Conservation (phyloP, 2,888 invertebrate species). For the Callimorpha dominula region DNA sequence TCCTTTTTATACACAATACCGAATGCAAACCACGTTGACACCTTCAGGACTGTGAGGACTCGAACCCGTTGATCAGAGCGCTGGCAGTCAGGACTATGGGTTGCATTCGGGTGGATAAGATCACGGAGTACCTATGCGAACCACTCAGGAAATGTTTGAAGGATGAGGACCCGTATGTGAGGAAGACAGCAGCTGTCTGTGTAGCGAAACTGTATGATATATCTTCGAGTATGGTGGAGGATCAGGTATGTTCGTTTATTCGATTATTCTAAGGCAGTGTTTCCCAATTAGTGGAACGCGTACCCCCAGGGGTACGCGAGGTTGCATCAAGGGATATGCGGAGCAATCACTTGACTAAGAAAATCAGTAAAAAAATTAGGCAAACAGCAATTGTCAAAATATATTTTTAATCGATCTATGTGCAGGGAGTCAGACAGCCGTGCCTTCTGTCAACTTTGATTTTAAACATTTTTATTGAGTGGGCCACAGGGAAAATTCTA, state of each 20-base stretch:
- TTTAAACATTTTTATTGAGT: no score
- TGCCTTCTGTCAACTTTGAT: no score
- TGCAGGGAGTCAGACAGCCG: no score
- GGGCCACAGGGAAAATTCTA: no score
- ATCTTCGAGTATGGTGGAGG: constrained; percentile 90
- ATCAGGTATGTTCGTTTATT: constrained; percentile 69
- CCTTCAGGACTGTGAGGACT: constrained; percentile 98
- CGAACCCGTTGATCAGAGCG: constrained; percentile 99
- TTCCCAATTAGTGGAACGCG: no score
- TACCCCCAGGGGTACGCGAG: no score
- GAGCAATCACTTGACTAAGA: no score
- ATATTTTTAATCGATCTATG: no score
- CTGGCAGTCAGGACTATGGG: constrained; percentile 99
- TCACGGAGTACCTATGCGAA: constrained; percentile 99
- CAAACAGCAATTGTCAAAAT: no score
- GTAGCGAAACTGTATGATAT: constrained; percentile 99
- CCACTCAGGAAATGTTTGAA: constrained; percentile 97
- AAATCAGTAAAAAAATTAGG: no score
- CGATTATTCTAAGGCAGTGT: not conserved
- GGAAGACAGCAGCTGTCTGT: constrained; percentile 99
- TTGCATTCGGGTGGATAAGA: constrained; percentile 99
- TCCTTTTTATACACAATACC: constrained; percentile 65
- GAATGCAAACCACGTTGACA: constrained; percentile 64
- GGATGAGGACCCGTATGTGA: constrained; percentile 98
- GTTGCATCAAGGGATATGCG: no score